phyloP scores from a whole-genome alignment of 2,888 invertebrate genomes.

The Zaprionus bogoriensis region DNA sequence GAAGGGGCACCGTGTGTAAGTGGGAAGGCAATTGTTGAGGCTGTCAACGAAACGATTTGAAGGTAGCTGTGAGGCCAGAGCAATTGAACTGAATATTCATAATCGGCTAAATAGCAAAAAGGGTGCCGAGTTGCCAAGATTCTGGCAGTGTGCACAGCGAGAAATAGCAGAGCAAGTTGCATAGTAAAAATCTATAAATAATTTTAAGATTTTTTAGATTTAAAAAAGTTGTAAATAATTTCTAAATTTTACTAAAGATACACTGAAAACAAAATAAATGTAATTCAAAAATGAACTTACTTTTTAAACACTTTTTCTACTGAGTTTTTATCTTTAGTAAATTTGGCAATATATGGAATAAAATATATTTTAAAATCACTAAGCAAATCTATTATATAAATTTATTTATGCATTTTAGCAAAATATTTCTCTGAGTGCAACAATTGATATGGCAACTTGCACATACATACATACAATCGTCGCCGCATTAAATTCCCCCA shows the following conservation, averaged over 20 bases:
- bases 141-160: constrained; percentile 22
- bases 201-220: neutral
- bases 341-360: no score
- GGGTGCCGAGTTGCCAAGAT: constrained; percentile 4
- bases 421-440: constrained; percentile 43
- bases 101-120: constrained; percentile 39
- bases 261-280: no score
- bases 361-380: no score
- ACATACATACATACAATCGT: constrained; percentile 21
- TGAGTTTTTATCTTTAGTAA: no score
- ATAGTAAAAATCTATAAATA: neutral
- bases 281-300: no score
- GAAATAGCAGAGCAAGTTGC: constrained; percentile 23
- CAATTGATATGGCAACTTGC: constrained; percentile 49
- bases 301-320: no score
- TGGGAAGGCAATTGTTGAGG: constrained; percentile 7
- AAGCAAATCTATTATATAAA: neutral
- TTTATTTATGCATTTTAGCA: neutral
- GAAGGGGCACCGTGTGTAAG: neutral
- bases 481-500: constrained; percentile 38
- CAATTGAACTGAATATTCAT: constrained; percentile 67
- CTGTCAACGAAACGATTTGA: constrained; percentile 37
- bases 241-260: neutral
- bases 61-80: constrained; percentile 35
- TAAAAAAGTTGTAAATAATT: neutral